These are phyloP conservation scores for Aramus guarauna DNA, from an alignment of 2,113 vertebrate genomes.

Conservation along the genomic window DNA sequence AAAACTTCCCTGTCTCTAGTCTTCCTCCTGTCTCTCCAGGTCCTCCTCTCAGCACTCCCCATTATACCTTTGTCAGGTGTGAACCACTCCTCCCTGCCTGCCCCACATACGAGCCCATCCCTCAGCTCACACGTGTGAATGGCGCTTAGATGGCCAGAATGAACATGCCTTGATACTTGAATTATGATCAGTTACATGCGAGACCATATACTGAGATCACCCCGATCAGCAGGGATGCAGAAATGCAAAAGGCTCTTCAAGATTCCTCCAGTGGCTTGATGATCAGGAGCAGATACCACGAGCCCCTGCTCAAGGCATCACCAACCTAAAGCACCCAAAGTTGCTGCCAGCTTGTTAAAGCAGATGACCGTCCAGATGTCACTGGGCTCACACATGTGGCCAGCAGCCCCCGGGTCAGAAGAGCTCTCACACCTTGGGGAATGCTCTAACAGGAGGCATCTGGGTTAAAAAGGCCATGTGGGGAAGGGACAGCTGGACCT, in stretches of 20 bases:
- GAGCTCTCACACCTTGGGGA: not conserved
- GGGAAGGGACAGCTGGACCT: not conserved
- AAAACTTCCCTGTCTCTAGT: not conserved
- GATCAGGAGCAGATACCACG: not conserved
- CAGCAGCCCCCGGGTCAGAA: not conserved
- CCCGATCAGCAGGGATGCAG: not conserved
- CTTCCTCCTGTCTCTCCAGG: not conserved
- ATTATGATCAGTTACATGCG: not conserved
- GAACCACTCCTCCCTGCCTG: not conserved
- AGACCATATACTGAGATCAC: not conserved
- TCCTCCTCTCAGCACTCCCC: not conserved
- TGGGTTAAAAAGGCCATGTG: not conserved
- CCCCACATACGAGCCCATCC: accelerated
- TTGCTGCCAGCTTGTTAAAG: not conserved
- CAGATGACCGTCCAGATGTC: not conserved
- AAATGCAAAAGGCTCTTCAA: not conserved
- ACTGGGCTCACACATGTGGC: not conserved
- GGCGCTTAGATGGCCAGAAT: not conserved
- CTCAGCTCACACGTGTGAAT: not conserved
- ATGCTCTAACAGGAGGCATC: not conserved
- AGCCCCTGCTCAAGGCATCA: not conserved
- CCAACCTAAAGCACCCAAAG: not conserved
- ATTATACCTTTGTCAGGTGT: not conserved
- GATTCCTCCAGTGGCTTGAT: not conserved
- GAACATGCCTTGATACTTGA: not conserved